A percentile compares a stretch with the other conserved stretches of the same genome.
phyloP scores from a whole-genome alignment of 2,797 vertebrate genomes.

The Thunnus albacares region DNA sequence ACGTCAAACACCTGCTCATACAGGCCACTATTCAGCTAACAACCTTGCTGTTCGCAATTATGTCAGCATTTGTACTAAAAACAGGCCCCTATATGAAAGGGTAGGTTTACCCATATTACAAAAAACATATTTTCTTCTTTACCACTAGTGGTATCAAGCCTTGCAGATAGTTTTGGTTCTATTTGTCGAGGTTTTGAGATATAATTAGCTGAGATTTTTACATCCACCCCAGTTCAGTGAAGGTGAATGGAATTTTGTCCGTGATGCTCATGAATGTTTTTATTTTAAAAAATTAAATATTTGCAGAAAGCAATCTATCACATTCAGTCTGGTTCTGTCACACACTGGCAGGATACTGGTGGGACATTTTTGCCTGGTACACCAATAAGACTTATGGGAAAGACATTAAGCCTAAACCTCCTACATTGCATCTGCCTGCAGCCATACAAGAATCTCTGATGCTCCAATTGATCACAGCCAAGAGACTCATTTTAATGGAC shows the following conservation, averaged over 20 bases:
- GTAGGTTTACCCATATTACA: neutral
- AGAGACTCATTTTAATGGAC: too few relatives aligned
- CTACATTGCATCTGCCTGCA: too few relatives aligned
- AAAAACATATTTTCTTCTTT: neutral
- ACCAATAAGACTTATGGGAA: too few relatives aligned
- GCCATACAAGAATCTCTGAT: too few relatives aligned
- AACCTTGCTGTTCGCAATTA: conserved; percentile 53
- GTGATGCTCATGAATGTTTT: too few relatives aligned
- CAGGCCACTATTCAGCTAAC: conserved; percentile 36
- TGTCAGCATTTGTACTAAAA: conserved; percentile 14
- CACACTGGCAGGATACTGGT: too few relatives aligned
- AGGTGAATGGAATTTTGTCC: neutral
- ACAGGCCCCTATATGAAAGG: conserved; percentile 17
- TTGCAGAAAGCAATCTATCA: too few relatives aligned
- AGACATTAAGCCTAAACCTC: too few relatives aligned
- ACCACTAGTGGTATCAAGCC: neutral
- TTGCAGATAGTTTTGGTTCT: conserved; percentile 14
- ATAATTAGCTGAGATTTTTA: neutral
- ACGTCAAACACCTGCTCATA: conserved; percentile 70
- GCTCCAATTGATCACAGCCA: too few relatives aligned
- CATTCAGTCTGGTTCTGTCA: too few relatives aligned
- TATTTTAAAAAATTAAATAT: too few relatives aligned
- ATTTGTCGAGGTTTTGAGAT: conserved; percentile 15
- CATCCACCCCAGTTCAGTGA: neutral
- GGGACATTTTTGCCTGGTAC: too few relatives aligned